Evolutionary conservation across 2,888 invertebrate genomes (phyloP), one percentile per base, ranked within the genome.

Genomic region (Rotaria macrura): DNA sequence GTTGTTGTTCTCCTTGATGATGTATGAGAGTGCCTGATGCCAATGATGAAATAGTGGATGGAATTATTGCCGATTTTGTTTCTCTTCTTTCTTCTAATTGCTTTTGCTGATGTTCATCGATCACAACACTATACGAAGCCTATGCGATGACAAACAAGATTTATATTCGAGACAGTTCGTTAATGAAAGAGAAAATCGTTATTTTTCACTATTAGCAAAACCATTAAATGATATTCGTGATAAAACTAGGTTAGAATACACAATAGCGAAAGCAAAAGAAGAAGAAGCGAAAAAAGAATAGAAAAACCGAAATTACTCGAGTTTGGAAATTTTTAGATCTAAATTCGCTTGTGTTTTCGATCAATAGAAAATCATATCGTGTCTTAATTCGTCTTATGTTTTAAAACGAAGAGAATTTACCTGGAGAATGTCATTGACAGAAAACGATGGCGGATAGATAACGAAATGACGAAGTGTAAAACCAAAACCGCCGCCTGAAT

Each of bases 381-480:
- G 3, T 49, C 3, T 23, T 52, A 5, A 23, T 52, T 5, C 52
- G 20, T 52, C 23, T 34, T n/a, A 2, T 65, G 34, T 3, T 34
- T 17, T 17, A 5, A 0, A n/a, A 79, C 20, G n/a, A n/a, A n/a
- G n/a, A 5, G 12, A 23, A n/a, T n/a, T 79, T 79, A 79, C 79
- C n/a, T 79, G 79, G 38, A 79, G 43, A n/a, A 72, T 23, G n/a
- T 72, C n/a, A 72, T 72, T 49, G 34, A 84, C 17, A 25, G 94
- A 93, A 91, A 95, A 95, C n/a, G 43, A 40, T 89, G 96, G 96
- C 89, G 96, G 96, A 92, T 96, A 96, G 88, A 96, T 95, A 91
- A 96, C 96, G 90, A 96, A 95, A 91, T 97, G 96, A 87, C 96
- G 93, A 87, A 97, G 93, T 57, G 96, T 96, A 91, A 96, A 96